Evolutionary conservation across 2,113 vertebrate species (phyloP), one percentile per base, ranked within the genome.

Genomic region (Zeus faber): DNA sequence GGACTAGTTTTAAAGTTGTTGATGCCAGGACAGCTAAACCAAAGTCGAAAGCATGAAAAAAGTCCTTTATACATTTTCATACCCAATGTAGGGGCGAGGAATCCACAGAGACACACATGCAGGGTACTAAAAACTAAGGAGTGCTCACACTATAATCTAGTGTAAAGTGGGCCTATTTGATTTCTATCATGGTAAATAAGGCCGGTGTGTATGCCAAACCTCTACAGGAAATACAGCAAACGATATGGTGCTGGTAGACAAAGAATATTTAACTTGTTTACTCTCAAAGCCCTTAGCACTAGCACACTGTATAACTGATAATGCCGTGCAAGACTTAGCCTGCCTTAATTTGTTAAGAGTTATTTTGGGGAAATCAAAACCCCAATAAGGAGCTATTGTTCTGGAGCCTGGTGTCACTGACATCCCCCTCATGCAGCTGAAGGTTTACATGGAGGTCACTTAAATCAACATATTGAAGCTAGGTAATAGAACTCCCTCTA

Each of bases 171-270:
- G 33, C 27, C 46, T 27, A 46, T 64, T 70, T 70, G 33, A 69
- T 74, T 60, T 40, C 60, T 27, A 72, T 65, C 74, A 79, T 70
- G 61, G 46, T 51, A 59, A 62, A 63, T 65, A 58, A 61, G 61
- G 58, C 70, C 67, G 54, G 49, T 62, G 65, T 67, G 41, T 46
- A 57, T 75, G 59, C 62, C 69, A 45, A 67, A 79, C 79, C 77
- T 85, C 73, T 79, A 54, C 70, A 82, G 69, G 80, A 81, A 85
- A 53, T 37, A 77, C 66, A 67, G 65, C 48, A 60, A 62, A 39
- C 64, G 63, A 80, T 71, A 73, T 22, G 55, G 39, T 45, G 46
- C 74, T 69, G 50, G 54, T 59, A 43, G 52, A 61, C 65, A 72
- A 82, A 81, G 72, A 84, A 49, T 41, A 53, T 74, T 69, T 65